A percentile compares a stretch with the other conserved stretches of the same genome.
Evolutionary conservation across 2,797 vertebrate species (phyloP).

Genomic region (Esox lucius): DNA sequence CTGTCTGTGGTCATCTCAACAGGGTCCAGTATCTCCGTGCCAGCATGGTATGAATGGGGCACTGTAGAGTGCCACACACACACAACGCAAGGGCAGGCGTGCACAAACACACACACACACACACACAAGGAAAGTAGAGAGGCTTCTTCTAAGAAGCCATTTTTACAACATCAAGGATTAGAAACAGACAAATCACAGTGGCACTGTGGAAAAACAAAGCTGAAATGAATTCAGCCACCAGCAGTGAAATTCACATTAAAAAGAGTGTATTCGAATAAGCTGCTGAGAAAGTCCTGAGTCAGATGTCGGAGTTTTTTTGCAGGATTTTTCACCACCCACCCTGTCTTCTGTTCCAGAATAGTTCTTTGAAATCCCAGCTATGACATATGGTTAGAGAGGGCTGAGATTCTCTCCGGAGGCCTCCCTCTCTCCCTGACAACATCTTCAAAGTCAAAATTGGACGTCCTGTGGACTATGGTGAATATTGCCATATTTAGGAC

Average conservation of each 20-base stretch:
- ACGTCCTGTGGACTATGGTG: too few relatives aligned
- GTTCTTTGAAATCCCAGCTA: slow-evolving; percentile 41
- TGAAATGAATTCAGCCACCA: neutral
- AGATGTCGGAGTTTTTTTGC: slow-evolving; percentile 18
- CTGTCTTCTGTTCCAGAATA: slow-evolving; percentile 7
- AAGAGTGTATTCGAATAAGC: neutral
- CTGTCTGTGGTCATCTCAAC: slow-evolving; percentile 56
- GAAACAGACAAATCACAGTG: neutral
- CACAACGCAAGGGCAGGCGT: too few relatives aligned
- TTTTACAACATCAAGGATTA: slow-evolving; percentile 16
- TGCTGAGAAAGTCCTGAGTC: neutral
- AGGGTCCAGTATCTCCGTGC: slow-evolving; percentile 65
- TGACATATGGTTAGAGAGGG: slow-evolving; percentile 54
- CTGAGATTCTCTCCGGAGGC: slow-evolving; percentile 51
- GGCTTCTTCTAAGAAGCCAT: slow-evolving; percentile 47
- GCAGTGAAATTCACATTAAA: neutral
- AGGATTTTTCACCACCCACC: slow-evolving; percentile 32
- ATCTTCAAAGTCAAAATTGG: too few relatives aligned
- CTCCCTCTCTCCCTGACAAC: slow-evolving; percentile 26
- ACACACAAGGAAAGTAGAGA: neutral
- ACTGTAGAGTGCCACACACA: slow-evolving; percentile 54
- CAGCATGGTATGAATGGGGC: slow-evolving; percentile 72
- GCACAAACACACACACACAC: slow-evolving; percentile 32
- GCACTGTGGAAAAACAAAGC: neutral
- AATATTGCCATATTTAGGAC: neutral